A percentile compares a stretch with the other conserved stretches of the same genome.
phyloP scores from a whole-genome alignment of 92 coral and sea anemone genomes.

The Chrysogorgia sp. region DNA sequence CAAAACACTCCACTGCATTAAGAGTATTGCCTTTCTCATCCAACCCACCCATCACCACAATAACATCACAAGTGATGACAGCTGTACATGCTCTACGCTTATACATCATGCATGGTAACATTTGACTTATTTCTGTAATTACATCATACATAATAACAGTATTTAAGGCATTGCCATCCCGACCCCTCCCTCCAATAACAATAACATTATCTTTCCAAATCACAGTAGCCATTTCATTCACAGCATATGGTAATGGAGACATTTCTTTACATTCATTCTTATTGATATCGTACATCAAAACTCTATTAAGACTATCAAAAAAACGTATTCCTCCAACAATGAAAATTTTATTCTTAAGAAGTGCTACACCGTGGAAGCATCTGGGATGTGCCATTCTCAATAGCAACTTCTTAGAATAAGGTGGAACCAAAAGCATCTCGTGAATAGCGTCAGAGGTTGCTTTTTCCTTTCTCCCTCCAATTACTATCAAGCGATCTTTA shows the following conservation, averaged over 20 bases:
- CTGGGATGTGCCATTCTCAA: constrained; percentile 21
- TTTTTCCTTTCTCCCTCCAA: background rate
- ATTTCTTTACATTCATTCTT: constrained; percentile 17
- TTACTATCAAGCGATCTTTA: background rate
- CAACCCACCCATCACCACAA: constrained; percentile 85
- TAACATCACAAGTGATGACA: constrained; percentile 58
- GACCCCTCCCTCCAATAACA: constrained; percentile 12
- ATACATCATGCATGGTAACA: constrained; percentile 74
- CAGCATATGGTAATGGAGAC: constrained; percentile 20
- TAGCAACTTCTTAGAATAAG: constrained; percentile 2
- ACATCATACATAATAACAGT: constrained; percentile 51
- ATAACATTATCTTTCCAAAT: background rate
- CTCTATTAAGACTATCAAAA: constrained; percentile 9
- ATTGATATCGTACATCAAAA: constrained; percentile 10
- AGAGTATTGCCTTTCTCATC: constrained; percentile 69
- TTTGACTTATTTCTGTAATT: constrained; percentile 77
- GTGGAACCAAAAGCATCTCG: background rate
- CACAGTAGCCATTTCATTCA: constrained; percentile 17
- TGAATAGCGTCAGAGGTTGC: background rate
- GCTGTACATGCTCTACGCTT: constrained; percentile 86
- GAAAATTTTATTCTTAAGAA: constrained; percentile 10
- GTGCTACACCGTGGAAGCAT: background rate
- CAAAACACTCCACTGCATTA: constrained; percentile 74
- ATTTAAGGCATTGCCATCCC: constrained; percentile 2
- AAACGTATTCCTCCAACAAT: constrained; percentile 10